A percentile compares a stretch with the other conserved stretches of the same genome.
phyloP scores from a whole-genome alignment of 2,888 invertebrate species.

The Meganola albula region DNA sequence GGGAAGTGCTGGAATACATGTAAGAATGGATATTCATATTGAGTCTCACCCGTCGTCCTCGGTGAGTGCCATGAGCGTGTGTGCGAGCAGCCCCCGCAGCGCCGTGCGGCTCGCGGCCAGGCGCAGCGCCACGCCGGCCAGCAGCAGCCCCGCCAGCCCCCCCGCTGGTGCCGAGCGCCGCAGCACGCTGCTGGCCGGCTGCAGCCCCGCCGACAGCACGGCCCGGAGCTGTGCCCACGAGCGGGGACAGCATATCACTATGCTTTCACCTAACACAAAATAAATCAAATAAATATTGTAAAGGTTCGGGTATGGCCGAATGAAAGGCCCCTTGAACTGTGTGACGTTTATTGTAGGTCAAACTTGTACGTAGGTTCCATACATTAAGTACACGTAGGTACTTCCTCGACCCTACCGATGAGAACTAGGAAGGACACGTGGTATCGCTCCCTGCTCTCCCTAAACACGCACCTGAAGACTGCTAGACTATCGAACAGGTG shows the following conservation, averaged over 20 bases:
- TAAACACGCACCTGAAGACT: no score
- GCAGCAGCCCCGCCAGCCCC: conserved; percentile 68
- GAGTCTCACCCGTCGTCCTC: conserved; percentile 4
- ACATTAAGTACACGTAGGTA: no score
- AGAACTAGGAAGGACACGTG: no score
- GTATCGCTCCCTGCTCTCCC: no score
- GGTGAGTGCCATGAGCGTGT: conserved; percentile 57
- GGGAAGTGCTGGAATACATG: no score
- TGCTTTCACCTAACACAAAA: conserved; percentile 87
- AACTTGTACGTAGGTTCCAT: no score
- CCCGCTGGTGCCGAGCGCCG: conserved; percentile 44
- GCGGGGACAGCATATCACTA: conserved; percentile 81
- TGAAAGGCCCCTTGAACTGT: no score
- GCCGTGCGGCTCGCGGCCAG: background rate
- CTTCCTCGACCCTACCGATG: no score
- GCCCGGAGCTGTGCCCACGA: conserved; percentile 47
- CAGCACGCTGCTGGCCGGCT: conserved; percentile 73
- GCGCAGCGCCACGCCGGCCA: conserved; percentile 69
- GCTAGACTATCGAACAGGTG: no score
- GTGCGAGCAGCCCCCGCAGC: background rate
- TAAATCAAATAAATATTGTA: no score
- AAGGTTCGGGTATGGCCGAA: background rate
- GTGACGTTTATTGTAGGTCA: no score
- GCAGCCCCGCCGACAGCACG: conserved; percentile 38
- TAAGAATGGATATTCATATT: no score